Percentiles rank a stretch among this genome's conserved stretches.
These are phyloP conservation scores for Cirrhinus molitorella DNA, from an alignment of 2,797 vertebrate genomes.

Conservation along the genomic window DNA sequence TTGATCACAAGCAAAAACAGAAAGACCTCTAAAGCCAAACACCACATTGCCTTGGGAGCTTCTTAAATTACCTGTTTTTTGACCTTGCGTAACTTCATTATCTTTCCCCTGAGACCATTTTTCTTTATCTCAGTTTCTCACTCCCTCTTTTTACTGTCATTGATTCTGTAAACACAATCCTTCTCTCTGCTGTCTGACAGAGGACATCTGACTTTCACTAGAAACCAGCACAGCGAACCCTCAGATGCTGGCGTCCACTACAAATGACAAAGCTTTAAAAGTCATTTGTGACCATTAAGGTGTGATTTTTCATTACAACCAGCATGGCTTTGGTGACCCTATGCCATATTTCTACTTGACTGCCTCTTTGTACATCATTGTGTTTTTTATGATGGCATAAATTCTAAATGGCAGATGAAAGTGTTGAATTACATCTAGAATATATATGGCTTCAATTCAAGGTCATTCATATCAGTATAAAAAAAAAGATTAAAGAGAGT, in stretches of 20 bases:
- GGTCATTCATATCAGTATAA: background rate
- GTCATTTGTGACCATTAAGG: background rate
- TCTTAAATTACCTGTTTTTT: background rate
- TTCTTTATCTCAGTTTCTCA: slow-evolving; percentile 22
- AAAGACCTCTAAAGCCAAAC: background rate
- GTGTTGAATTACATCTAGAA: background rate
- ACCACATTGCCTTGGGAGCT: background rate
- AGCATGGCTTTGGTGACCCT: background rate
- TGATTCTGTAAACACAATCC: slow-evolving; percentile 23
- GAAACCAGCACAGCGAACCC: background rate
- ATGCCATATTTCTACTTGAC: background rate
- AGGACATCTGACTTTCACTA: background rate
- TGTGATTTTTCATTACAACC: background rate
- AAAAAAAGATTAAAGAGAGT: background rate
- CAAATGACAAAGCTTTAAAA: background rate
- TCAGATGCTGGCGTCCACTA: too few species aligned
- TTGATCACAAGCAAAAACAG: background rate
- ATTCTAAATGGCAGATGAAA: background rate
- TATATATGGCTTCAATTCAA: background rate
- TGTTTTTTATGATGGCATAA: background rate
- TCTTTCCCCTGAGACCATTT: background rate
- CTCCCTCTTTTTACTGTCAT: background rate
- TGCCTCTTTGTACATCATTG: background rate
- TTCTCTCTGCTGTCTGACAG: background rate
- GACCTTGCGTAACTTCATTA: slow-evolving; percentile 30